These are phyloP conservation scores for Dascyllus trimaculatus DNA, from an alignment of 2,113 vertebrate genomes.

Conservation along the genomic window DNA sequence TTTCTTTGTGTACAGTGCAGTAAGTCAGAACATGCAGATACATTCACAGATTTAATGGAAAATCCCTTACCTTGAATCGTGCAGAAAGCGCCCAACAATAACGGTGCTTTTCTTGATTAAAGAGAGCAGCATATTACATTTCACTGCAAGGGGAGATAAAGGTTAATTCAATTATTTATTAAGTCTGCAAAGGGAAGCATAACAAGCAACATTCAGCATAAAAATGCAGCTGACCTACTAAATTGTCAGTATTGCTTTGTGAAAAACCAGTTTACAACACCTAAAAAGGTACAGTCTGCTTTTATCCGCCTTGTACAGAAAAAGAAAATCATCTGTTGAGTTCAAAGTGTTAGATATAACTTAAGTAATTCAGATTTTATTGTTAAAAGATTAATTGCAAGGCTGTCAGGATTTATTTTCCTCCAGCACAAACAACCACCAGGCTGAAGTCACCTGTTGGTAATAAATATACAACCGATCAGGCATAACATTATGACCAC, in stretches of 20 bases:
- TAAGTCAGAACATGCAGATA: too few relatives aligned
- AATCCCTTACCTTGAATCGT: background rate
- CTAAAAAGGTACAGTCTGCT: background rate
- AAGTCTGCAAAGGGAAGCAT: background rate
- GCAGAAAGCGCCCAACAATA: background rate
- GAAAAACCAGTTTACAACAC: background rate
- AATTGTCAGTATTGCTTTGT: background rate
- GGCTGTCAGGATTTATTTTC: background rate
- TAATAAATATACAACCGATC: too few relatives aligned
- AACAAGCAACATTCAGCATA: background rate
- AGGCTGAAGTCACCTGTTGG: background rate
- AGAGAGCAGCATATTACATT: background rate
- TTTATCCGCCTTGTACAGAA: background rate
- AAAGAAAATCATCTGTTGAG: background rate
- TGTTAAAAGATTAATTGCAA: background rate
- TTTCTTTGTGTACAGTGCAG: too few relatives aligned
- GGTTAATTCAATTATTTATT: conserved; percentile 1
- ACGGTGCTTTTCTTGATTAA: background rate
- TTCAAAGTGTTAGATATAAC: background rate
- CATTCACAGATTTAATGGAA: too few relatives aligned
- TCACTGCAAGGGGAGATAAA: background rate
- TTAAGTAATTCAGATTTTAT: background rate
- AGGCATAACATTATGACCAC: too few relatives aligned
- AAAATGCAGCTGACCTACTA: background rate
- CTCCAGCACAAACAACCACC: background rate